These are phyloP conservation scores for Crypturellus undulatus DNA, from an alignment of 2,113 vertebrate species.

Conservation along the genomic window DNA sequence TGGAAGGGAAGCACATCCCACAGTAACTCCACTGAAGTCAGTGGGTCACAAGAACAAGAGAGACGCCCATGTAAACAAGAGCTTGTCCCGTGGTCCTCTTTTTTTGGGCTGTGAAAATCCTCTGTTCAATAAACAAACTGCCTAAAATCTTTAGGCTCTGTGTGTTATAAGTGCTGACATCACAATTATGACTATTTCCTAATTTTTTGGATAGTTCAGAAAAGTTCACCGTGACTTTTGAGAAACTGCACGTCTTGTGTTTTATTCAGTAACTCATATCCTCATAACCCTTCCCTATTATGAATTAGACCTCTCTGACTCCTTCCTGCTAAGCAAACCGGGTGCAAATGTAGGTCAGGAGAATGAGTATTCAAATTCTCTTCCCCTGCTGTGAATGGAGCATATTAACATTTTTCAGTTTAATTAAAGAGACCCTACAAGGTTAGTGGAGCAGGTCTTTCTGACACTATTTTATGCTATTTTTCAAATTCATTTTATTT, in stretches of 20 bases:
- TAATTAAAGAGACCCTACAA: constrained; percentile 17
- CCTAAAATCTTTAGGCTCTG: background rate
- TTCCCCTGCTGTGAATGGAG: background rate
- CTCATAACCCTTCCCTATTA: background rate
- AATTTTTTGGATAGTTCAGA: background rate
- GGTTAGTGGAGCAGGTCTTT: constrained; percentile 20
- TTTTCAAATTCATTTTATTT: background rate
- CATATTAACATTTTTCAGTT: constrained; percentile 1
- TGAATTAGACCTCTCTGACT: background rate
- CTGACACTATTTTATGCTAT: background rate
- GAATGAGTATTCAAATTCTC: background rate
- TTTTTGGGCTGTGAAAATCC: background rate
- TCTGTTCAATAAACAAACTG: background rate
- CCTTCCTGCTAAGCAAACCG: background rate
- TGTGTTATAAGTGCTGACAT: background rate
- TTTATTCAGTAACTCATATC: constrained; percentile 27
- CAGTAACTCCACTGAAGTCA: background rate
- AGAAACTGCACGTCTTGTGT: background rate
- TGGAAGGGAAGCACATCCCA: background rate
- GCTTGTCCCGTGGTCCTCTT: background rate
- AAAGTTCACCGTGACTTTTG: background rate
- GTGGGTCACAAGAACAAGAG: background rate
- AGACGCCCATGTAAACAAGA: background rate
- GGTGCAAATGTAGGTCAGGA: constrained; percentile 37
- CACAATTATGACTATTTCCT: background rate